Evolutionary conservation across 2,797 vertebrate genomes (phyloP), one percentile per base, ranked within the genome.

Genomic region (Propithecus perrieri): DNA sequence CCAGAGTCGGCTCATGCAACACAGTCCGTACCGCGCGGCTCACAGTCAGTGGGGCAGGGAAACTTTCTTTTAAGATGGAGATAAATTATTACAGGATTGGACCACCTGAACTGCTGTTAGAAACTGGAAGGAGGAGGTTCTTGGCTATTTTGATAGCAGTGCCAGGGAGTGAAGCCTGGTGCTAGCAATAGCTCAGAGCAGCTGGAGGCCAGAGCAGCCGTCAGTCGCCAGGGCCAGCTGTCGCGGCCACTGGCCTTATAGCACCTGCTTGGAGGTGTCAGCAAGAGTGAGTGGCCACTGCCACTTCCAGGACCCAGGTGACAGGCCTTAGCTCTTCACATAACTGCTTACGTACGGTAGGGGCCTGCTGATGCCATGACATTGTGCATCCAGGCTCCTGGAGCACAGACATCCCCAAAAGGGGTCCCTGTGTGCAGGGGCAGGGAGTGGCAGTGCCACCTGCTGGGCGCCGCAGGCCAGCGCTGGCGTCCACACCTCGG

Each of bases 21-120:
- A 69, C n/a, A 72, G 85, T 11, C 74, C 95, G 92, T 94, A 97
- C 89, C 95, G 96, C 96, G 97, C 72, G 10, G 90, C 83, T 95
- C 81, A 80, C 81, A 92, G 83, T 90, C 69, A 14, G 43, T 20
- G 85, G 92, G 92, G 95, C 89, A 89, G 86, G 85, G 80, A 93
- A 91, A 67, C 11, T 24, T 14, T 20, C 12, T 22, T 71, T 0
- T 24, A 33, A 59, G 63, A 46, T 28, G 69, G 55, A 90, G 0
- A 0, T 28, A 92, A 76, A 35, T 57, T 22, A 35, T 81, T 88
- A 86, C 74, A 84, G 85, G 79, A 89, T 10, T 7, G 81, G 81
- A 85, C 57, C 46, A 3, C 38, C 72, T 61, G 46, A 93, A 85
- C 90, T 50, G 43, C 63, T 53, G 76, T 61, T 93, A 24, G 59